Conservation (phyloP, 2,797 vertebrate genomes). For the Scleropages formosus region DNA sequence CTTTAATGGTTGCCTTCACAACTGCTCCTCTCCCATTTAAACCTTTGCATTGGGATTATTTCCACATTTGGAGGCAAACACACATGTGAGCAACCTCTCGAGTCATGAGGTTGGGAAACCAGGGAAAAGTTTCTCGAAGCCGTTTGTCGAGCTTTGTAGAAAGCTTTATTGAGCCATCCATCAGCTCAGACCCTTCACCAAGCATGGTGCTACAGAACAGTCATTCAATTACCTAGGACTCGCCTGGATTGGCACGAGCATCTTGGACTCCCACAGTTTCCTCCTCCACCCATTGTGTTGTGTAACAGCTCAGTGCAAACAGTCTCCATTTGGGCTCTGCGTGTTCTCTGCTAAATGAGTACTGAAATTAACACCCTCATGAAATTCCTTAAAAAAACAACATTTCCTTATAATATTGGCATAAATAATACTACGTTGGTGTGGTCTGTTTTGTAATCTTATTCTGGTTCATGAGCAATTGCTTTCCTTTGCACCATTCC, state of each 20-base stretch:
- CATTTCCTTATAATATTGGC: neutral
- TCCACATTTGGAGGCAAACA: constrained; percentile 5
- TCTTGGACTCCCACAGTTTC: constrained; percentile 5
- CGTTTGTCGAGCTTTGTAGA: neutral
- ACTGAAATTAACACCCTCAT: constrained; percentile 54
- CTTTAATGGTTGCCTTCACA: too few relatives aligned
- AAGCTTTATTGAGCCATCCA: constrained; percentile 5
- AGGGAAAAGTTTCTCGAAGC: neutral
- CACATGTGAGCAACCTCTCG: neutral
- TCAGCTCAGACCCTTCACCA: neutral
- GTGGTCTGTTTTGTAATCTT: constrained; percentile 44
- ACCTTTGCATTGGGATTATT: neutral
- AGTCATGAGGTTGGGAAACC: neutral
- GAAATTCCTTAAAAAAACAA: constrained; percentile 54
- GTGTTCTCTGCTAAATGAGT: constrained; percentile 61
- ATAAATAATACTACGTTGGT: too few relatives aligned
- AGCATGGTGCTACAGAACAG: constrained; percentile 37
- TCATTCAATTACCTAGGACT: constrained; percentile 56
- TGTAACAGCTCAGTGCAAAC: constrained; percentile 62
- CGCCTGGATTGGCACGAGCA: constrained; percentile 43
- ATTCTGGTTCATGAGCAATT: constrained; percentile 69
- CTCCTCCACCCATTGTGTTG: constrained; percentile 46
- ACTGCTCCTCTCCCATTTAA: neutral
- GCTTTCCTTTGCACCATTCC: constrained; percentile 57
- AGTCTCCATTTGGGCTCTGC: constrained; percentile 57